These are phyloP conservation scores for Calliscelio sp. DNA, from an alignment of 2,888 invertebrate species.

Conservation along the genomic window DNA sequence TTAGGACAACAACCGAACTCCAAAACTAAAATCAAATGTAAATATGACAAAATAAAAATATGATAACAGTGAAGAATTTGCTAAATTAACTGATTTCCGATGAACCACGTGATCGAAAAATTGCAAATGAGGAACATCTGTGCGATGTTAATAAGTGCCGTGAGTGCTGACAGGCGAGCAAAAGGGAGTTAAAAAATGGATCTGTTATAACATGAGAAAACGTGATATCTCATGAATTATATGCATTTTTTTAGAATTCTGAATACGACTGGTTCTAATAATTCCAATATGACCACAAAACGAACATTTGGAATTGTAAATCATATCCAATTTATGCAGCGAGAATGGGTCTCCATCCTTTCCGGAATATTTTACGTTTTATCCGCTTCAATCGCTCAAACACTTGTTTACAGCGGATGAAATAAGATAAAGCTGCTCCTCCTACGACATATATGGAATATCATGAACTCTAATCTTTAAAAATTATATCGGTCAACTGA, in stretches of 20 bases:
- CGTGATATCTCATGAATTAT: conserved; percentile 61
- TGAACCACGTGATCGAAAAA: too few relatives aligned
- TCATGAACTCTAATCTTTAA: conserved; percentile 78
- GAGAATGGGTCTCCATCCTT: conserved; percentile 57
- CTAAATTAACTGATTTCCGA: too few relatives aligned
- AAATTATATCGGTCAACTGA: conserved; percentile 77
- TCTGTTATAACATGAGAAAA: conserved; percentile 43
- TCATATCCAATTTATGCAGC: conserved; percentile 41
- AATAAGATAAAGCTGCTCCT: conserved; percentile 78
- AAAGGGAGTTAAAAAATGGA: too few relatives aligned
- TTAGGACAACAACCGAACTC: too few relatives aligned
- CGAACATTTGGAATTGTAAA: conserved; percentile 28
- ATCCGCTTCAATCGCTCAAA: conserved; percentile 78
- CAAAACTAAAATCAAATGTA: too few relatives aligned
- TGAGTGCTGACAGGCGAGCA: too few relatives aligned
- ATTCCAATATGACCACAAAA: conserved; percentile 65
- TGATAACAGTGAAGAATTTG: too few relatives aligned
- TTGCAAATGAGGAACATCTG: too few relatives aligned
- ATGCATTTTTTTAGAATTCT: conserved; percentile 72
- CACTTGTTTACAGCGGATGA: conserved; percentile 73
- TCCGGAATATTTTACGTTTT: conserved; percentile 74
- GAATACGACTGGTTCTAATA: conserved; percentile 72
- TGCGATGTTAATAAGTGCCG: too few relatives aligned
- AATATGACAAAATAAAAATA: too few relatives aligned
- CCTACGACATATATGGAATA: conserved; percentile 77